Evolutionary conservation across 2,113 vertebrate species (phyloP).

Genomic region (Ciconia maguari): DNA sequence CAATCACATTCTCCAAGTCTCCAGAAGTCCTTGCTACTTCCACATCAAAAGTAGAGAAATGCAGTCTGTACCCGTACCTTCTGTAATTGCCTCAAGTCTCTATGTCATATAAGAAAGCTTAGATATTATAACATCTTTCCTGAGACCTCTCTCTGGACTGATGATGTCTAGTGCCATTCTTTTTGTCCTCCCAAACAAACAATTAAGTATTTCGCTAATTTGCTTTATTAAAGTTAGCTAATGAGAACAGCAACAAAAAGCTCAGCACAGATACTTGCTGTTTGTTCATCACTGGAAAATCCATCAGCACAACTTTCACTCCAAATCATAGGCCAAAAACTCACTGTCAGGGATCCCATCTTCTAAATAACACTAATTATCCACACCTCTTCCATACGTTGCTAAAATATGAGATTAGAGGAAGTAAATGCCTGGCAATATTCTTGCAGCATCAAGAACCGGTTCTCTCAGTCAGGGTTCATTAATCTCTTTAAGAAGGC

Average conservation of each 20-base stretch:
- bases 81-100: background rate
- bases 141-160: background rate
- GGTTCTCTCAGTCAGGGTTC: background rate
- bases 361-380: background rate
- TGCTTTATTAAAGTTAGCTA: background rate
- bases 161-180: background rate
- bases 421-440: background rate
- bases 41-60: background rate
- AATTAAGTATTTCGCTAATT: background rate
- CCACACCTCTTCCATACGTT: background rate
- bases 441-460: background rate
- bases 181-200: background rate
- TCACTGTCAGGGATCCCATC: background rate
- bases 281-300: background rate
- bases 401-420: background rate
- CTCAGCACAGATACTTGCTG: background rate
- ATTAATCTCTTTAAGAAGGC: background rate
- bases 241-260: background rate
- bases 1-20: background rate
- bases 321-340: background rate
- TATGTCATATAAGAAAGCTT: background rate
- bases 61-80: background rate
- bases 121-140: background rate
- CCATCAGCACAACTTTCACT: background rate
- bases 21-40: background rate